phyloP scores from a whole-genome alignment of 92 coral and sea anemone genomes.

The Phenganax stokvisi region DNA sequence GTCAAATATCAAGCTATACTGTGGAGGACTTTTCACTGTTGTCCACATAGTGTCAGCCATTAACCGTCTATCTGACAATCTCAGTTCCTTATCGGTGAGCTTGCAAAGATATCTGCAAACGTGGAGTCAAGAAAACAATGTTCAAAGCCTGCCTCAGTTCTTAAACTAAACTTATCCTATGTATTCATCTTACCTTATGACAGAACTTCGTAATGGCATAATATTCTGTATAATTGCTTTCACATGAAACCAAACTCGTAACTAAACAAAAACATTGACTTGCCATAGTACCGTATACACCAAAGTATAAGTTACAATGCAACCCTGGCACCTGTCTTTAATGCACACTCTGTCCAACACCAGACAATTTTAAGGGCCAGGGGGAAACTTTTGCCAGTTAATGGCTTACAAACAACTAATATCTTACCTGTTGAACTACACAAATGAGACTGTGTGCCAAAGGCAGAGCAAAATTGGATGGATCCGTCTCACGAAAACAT shows the following conservation, averaged over 20 bases:
- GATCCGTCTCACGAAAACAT: slow-evolving; percentile 79
- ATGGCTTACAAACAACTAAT: no score
- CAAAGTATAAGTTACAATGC: not conserved
- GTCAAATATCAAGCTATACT: slow-evolving; percentile 92
- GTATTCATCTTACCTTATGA: slow-evolving; percentile 64
- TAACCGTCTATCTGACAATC: slow-evolving; percentile 82
- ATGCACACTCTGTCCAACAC: not conserved
- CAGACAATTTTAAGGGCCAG: not conserved
- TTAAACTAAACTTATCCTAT: no score
- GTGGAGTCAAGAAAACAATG: no score
- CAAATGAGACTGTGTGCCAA: slow-evolving; percentile 83
- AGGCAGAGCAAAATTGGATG: slow-evolving; percentile 59
- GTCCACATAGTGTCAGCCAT: slow-evolving; percentile 99
- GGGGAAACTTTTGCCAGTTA: no score
- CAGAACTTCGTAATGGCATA: slow-evolving; percentile 86
- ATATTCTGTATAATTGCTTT: slow-evolving; percentile 96
- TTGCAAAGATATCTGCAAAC: slow-evolving; percentile 76
- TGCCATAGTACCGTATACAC: not conserved
- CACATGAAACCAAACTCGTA: slow-evolving; percentile 95
- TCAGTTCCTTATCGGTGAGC: slow-evolving; percentile 82
- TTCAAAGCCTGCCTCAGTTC: not conserved
- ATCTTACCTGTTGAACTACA: slow-evolving; percentile 82
- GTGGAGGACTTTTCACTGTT: slow-evolving; percentile 94
- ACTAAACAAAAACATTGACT: slow-evolving; percentile 24
- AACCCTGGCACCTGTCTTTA: not conserved